These are phyloP conservation scores for Agrochola litura DNA, from an alignment of 2,888 invertebrate genomes.

Conservation along the genomic window DNA sequence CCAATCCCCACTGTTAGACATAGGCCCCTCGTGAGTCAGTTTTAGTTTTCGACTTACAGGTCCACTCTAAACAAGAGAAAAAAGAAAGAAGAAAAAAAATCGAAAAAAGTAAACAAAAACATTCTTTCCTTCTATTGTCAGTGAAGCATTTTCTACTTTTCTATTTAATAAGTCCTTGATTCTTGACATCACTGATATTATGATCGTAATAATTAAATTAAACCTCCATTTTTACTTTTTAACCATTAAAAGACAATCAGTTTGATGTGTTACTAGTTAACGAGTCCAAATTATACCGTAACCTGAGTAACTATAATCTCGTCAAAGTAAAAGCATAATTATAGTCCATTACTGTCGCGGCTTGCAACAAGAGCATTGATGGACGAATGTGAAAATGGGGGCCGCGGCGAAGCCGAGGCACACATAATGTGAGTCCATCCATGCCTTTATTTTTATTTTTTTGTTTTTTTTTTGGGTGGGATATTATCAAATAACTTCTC, in stretches of 20 bases:
- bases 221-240: neutral
- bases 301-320: neutral
- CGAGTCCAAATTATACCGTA: conserved; percentile 1
- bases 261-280: neutral
- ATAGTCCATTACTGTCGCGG: too few species aligned
- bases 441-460: too few species aligned
- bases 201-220: neutral
- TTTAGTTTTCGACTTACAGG: neutral
- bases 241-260: neutral
- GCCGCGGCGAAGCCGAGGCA: too few species aligned
- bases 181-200: neutral
- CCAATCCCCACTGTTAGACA: neutral
- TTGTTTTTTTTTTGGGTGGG: too few species aligned
- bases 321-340: neutral
- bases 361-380: too few species aligned
- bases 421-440: too few species aligned
- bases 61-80: neutral
- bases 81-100: neutral
- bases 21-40: neutral
- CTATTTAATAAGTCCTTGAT: neutral
- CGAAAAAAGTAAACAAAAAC: neutral
- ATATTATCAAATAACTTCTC: too few species aligned
- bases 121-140: too few species aligned
- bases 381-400: too few species aligned
- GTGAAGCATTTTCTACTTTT: neutral